phyloP scores from a whole-genome alignment of 2,113 vertebrate genomes.

The Catagonus wagneri region DNA sequence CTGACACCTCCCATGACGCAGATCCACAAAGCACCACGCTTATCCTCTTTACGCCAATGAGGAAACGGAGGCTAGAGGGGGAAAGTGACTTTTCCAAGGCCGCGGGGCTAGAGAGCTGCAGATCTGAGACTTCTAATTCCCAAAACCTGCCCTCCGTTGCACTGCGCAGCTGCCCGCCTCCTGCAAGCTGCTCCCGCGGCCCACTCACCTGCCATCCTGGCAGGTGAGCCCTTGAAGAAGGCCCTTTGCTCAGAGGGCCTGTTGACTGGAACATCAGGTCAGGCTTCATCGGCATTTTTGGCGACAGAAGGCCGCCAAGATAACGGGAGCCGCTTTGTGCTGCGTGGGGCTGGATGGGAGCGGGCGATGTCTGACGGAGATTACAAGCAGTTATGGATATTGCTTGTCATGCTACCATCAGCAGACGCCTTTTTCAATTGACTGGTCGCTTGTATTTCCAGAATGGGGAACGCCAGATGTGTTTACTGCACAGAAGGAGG shows the following conservation, averaged over 20 bases:
- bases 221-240: slow-evolving; percentile 21
- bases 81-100: slow-evolving; percentile 7
- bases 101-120: neutral
- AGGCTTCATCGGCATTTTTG: slow-evolving; percentile 68
- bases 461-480: slow-evolving; percentile 59
- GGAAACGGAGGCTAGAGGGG: neutral
- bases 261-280: slow-evolving; percentile 68
- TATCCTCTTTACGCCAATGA: neutral
- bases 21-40: neutral
- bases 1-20: neutral
- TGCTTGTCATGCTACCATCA: slow-evolving; percentile 83
- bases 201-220: slow-evolving; percentile 65
- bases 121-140: neutral
- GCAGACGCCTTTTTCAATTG: slow-evolving; percentile 75
- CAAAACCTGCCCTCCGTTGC: neutral
- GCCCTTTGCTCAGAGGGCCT: slow-evolving; percentile 8
- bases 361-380: slow-evolving; percentile 71
- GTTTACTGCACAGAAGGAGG: slow-evolving; percentile 23
- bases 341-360: slow-evolving; percentile 75
- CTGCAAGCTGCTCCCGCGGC: neutral
- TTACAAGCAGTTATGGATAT: slow-evolving; percentile 80
- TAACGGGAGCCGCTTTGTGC: slow-evolving; percentile 79
- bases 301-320: slow-evolving; percentile 76
- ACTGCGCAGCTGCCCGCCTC: slow-evolving; percentile 27
- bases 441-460: slow-evolving; percentile 49